Base-by-base conservation (phyloP, 2,888 invertebrate genomes). In the Cataglyphis rosenhaueri region DNA sequence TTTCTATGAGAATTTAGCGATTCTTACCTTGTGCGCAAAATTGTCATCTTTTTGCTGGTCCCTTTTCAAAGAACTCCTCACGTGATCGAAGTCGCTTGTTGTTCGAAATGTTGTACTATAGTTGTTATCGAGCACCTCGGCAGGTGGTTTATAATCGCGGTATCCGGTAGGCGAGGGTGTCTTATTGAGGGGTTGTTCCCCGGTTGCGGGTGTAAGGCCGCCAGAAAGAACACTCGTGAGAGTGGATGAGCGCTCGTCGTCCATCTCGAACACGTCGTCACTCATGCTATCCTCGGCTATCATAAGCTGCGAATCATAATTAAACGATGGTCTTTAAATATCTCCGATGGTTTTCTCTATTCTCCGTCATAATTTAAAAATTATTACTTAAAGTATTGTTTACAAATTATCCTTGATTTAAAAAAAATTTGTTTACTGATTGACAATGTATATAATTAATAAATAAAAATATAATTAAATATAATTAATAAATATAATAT, bases 151-250 rank as follows among this genome's bases (percentile, higher is more conserved):
- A 95, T 98, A 98, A 92, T 97, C 97, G 18, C 97, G 95, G 94
- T 98, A 98, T 6, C 98, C 98, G 29, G 97, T 98, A 6, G 97
- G 97, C 4, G 97, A 97, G 18, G 97, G 97, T 3, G 96, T 95
- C 74, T 90, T 86, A 52, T 86, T 85, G 66, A 85, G 61, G 38
- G 88, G 76, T 82, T 87, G 87, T 41, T 91, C 86, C 48, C 65
- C 3, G 12, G n/a, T 25, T 21, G 59, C 62, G 41, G 87, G 85
- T n/a, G 91, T 84, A 59, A 87, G 76, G 38, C 87, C 84, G 74
- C 84, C 76, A 74, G 85, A 84, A 52, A 78, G 35, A 25, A 32
- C 71, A n/a, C 12, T 82, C 89, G 70, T 71, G 35, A 41, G 41
- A 3, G 66, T 66, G 32, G 73, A 65, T 85, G 76, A 71, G 32